Base-by-base conservation (phyloP, 2,113 vertebrate genomes). In the Corydoras maculifer region DNA sequence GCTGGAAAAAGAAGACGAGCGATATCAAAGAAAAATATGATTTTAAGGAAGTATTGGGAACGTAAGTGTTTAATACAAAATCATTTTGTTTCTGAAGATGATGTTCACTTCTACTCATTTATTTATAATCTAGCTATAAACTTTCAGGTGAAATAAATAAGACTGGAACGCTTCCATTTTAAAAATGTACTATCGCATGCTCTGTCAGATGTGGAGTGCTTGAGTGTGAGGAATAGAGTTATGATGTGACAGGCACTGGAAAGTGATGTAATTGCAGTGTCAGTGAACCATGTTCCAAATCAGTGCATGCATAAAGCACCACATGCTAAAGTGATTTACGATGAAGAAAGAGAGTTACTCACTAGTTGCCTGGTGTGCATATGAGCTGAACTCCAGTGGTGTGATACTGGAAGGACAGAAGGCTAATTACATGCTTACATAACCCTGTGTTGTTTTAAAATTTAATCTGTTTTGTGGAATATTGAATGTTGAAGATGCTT, bases 31-130 rank as follows among this genome's bases (percentile, higher is more conserved):
- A 90, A 65, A 82, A 88, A 73, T 91, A 91, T 69, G 89, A 91
- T 80, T 91, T 91, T 84, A 91, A 91, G 83, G 90, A 90, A 80
- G 87, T 91, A 67, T 83, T 91, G 71, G 90, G 89, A 77, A 91
- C 90, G 89, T 91, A 80, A 91, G 90, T 91, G 51, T 76, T 77
- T 68, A 43, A 43, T 2, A 30, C 49, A 2, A 74, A 65, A 61
- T 65, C 1, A 51, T 57, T 72, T 31, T 14, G 25, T 58, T 18
- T 31, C 35, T 43, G 4, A 43, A 43, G 35, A 43, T 43, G 7
- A 43, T 43, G 35, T 8, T 43, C 7, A 43, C 7, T 43, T 43
- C 35, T 5, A 5, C 4, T 43, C 35, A 43, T 8, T 2, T 43
- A 43, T 5, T 43, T 43, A 5, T 5, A 8, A 43, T 43, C 35